Evolutionary conservation across 2,888 invertebrate species (phyloP).

Genomic region (Terebella lapidaria): DNA sequence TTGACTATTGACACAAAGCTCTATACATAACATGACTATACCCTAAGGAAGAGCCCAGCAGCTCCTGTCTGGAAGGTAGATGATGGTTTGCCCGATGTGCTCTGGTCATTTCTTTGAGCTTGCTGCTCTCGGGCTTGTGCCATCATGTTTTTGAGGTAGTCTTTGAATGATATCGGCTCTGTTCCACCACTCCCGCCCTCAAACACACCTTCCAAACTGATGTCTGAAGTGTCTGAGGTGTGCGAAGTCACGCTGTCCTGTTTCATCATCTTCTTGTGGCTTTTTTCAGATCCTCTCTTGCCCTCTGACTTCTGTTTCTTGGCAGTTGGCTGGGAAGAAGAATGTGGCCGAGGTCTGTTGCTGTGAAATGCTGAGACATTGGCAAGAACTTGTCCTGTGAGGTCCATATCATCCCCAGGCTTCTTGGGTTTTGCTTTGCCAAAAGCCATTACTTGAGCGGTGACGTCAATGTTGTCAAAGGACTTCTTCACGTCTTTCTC

Average conservation of each 20-base stretch:
- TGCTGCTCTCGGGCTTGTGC: not conserved
- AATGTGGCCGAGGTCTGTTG: not conserved
- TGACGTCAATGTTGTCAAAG: too few relatives aligned
- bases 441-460: too few relatives aligned
- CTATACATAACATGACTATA: too few relatives aligned
- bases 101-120: not conserved
- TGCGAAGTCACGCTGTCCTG: not conserved
- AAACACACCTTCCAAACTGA: not conserved
- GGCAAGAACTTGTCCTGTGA: not conserved
- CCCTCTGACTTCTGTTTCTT: too few relatives aligned
- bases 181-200: not conserved
- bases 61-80: not conserved
- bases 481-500: too few relatives aligned
- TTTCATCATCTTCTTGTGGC: too few relatives aligned
- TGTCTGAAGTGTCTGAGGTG: not conserved
- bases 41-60: not conserved
- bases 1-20: too few relatives aligned
- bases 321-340: too few relatives aligned
- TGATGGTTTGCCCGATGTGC: too few relatives aligned
- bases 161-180: not conserved
- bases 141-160: not conserved
- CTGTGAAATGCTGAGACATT: not conserved
- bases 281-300: too few relatives aligned
- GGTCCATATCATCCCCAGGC: not conserved
- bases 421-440: too few relatives aligned